Base-by-base conservation (phyloP, 2,888 invertebrate genomes). In the Tachina fera region DNA sequence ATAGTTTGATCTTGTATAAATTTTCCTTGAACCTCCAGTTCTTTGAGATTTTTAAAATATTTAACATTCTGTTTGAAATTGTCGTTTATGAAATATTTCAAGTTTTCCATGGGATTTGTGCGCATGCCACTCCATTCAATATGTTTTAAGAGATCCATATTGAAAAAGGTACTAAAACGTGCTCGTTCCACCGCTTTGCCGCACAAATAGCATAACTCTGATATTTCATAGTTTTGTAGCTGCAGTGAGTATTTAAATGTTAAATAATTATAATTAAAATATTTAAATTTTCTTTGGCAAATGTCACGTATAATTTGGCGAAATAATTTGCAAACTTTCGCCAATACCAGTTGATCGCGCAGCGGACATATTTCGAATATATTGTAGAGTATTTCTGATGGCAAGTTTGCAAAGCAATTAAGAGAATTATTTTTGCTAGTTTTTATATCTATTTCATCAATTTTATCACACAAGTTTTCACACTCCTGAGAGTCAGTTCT, bases 1-100 rank as follows among this genome's bases (percentile, higher is more conserved):
- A 87, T 49, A 0, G 87, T 84, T 61, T 84, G 87, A 70, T 88
- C 88, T 41, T 84, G 81, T 1, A 88, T 41, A 61, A 87, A 88
- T 45, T 86, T 87, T 0, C 88, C 88, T 19, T 87, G 83, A 0
- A 88, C 81, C 45, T 87, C 83, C 9, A 87, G 47, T 19, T 53
- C 61, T 11, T 53, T 22, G 9, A 88, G 41, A 39, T 80, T 65
- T 16, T 56, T 58, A 19, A 88, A 88, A 77, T 87, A 84, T 53
- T 72, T 61, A 43, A 88, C 68, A 80, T 88, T 86, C 39, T 71
- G 77, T 43, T 87, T 87, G 6, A 88, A 81, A 56, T 83, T 83
- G 14, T 70, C 49, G 53, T 88, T 88, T 5, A 88, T 85, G 16
- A 83, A 84, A 39, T 58, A 71, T 61, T 88, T 88, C 3, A 84